These are phyloP conservation scores for Noctua janthe DNA, from an alignment of 2,888 invertebrate genomes.

Conservation along the genomic window DNA sequence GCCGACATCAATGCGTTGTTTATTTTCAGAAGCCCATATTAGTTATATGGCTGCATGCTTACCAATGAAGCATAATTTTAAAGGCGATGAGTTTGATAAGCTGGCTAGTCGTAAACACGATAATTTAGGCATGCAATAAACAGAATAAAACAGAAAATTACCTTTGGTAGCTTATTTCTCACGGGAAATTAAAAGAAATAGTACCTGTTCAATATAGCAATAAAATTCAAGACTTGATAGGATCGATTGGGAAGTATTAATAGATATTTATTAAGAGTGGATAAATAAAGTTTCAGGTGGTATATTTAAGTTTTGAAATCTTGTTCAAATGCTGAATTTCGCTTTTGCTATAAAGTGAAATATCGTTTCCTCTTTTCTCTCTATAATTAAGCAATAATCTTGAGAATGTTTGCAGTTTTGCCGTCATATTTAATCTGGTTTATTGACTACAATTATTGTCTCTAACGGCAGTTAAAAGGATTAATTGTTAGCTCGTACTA, in stretches of 20 bases:
- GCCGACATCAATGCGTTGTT: slow-evolving; percentile 74
- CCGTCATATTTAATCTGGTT: background rate
- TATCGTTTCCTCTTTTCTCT: slow-evolving; percentile 48
- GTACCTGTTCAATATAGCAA: slow-evolving; percentile 46
- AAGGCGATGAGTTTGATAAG: slow-evolving; percentile 63
- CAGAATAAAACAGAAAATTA: slow-evolving; percentile 64
- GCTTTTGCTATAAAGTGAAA: slow-evolving; percentile 40
- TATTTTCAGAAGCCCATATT: slow-evolving; percentile 70
- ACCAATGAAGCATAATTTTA: slow-evolving; percentile 62
- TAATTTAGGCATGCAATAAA: slow-evolving; percentile 55
- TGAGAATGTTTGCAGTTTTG: slow-evolving; percentile 9
- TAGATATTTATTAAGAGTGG: slow-evolving; percentile 56
- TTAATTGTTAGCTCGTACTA: slow-evolving; percentile 28
- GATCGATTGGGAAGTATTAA: slow-evolving; percentile 58
- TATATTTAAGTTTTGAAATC: slow-evolving; percentile 48
- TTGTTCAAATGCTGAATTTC: slow-evolving; percentile 37
- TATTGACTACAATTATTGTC: background rate
- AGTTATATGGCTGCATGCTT: slow-evolving; percentile 49
- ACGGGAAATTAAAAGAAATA: slow-evolving; percentile 67
- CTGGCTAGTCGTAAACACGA: slow-evolving; percentile 58
- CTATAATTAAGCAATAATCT: slow-evolving; percentile 42
- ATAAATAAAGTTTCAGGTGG: slow-evolving; percentile 46
- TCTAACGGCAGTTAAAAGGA: slow-evolving; percentile 15
- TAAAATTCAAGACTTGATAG: slow-evolving; percentile 65
- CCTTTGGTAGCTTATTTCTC: slow-evolving; percentile 65